These are phyloP conservation scores for Acanthopleura granulata DNA, from an alignment of 2,888 invertebrate genomes.

Conservation along the genomic window DNA sequence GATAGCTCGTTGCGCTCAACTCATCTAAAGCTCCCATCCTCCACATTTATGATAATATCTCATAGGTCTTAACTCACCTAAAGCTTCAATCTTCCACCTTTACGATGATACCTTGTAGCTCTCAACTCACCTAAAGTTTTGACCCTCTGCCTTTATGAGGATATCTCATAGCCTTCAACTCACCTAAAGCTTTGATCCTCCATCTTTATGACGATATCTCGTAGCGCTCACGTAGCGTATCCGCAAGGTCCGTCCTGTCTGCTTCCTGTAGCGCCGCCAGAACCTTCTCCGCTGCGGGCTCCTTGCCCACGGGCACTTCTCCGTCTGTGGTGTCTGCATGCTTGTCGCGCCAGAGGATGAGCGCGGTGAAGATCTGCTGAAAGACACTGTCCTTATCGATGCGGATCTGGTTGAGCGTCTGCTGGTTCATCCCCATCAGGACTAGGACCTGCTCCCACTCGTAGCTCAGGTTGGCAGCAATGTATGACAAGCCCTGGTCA, in stretches of 20 bases:
- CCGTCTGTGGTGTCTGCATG: conserved; percentile 26
- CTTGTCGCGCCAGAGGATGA: conserved; percentile 35
- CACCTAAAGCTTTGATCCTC: background rate
- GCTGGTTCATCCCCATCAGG: conserved; percentile 67
- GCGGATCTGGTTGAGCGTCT: conserved; percentile 69
- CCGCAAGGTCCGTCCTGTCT: conserved; percentile 30
- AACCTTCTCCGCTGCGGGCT: conserved; percentile 31
- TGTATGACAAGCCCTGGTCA: conserved; percentile 45
- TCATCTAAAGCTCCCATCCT: too few species aligned
- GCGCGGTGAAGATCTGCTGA: conserved; percentile 40
- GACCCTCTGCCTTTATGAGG: too few species aligned
- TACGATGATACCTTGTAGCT: too few species aligned
- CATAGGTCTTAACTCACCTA: too few species aligned
- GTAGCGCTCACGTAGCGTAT: conserved; percentile 24
- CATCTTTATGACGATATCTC: background rate
- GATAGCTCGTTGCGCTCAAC: too few species aligned
- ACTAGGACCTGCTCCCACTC: conserved; percentile 69
- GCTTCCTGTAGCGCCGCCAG: conserved; percentile 33
- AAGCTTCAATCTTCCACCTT: too few species aligned
- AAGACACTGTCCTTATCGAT: conserved; percentile 51
- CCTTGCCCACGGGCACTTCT: conserved; percentile 23
- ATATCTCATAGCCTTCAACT: too few species aligned
- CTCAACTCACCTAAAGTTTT: too few species aligned
- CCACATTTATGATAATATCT: too few species aligned
- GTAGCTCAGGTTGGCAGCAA: conserved; percentile 48